Evolutionary conservation across 2,888 invertebrate species (phyloP).

Genomic region (Polydrusus pterygomalis): DNA sequence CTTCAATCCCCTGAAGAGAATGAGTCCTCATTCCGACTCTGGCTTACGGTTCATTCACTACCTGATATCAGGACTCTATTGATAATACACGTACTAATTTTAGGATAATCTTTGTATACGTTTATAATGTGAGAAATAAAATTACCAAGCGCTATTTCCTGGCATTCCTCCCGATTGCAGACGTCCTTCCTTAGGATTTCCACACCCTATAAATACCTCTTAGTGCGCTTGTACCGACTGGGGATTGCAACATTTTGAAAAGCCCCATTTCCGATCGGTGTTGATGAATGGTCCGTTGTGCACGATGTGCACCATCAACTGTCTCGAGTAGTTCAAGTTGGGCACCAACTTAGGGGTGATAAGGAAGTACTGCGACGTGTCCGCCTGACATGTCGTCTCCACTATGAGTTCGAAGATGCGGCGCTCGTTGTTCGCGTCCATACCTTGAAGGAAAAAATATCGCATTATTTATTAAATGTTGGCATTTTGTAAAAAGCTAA

Average conservation of each 20-base stretch:
- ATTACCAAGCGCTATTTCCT: too few relatives aligned
- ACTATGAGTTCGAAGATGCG: constrained; percentile 88
- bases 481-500: too few relatives aligned
- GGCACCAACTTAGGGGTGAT: constrained; percentile 95
- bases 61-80: too few relatives aligned
- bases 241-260: constrained; percentile 64
- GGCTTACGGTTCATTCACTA: too few relatives aligned
- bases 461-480: neutral
- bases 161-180: too few relatives aligned
- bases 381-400: constrained; percentile 78
- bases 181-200: neutral
- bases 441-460: constrained; percentile 71
- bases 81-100: too few relatives aligned
- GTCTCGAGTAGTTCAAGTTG: constrained; percentile 80
- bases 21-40: too few relatives aligned
- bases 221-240: constrained; percentile 40
- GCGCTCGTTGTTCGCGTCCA: constrained; percentile 90
- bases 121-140: too few relatives aligned
- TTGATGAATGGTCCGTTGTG: constrained; percentile 80
- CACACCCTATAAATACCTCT: neutral
- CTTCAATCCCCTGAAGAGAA: too few relatives aligned
- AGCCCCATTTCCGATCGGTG: constrained; percentile 70
- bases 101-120: too few relatives aligned
- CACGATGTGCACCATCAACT: constrained; percentile 84
- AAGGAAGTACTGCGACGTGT: constrained; percentile 90